phyloP scores from a whole-genome alignment of 2,113 vertebrate species.

The Corythaixoides concolor region DNA sequence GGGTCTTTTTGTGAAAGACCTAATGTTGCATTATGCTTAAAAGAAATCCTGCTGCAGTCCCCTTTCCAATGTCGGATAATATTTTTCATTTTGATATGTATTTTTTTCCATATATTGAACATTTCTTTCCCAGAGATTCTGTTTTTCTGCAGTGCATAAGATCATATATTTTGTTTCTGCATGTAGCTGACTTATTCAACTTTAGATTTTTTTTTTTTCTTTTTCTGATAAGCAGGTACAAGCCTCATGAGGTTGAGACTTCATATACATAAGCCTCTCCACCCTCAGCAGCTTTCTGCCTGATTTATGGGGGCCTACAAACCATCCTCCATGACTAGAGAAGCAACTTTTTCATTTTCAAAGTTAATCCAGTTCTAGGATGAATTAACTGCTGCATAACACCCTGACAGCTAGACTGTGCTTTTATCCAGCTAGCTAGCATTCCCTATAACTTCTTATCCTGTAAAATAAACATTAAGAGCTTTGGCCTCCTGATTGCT shows the following conservation, averaged over 20 bases:
- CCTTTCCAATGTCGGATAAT: background rate
- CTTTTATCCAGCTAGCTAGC: conserved; percentile 39
- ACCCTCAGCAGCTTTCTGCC: conserved; percentile 51
- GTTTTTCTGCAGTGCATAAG: conserved; percentile 20
- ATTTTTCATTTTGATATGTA: conserved; percentile 22
- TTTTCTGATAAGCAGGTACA: conserved; percentile 59
- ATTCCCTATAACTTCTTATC: conserved; percentile 31
- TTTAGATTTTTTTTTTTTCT: conserved; percentile 21
- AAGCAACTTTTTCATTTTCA: conserved; percentile 65
- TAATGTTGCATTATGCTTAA: background rate
- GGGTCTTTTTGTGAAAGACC: conserved; percentile 26
- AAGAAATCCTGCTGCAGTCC: conserved; percentile 28
- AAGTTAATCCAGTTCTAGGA: conserved; percentile 59
- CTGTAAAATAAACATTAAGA: conserved; percentile 62
- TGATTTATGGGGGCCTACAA: conserved; percentile 66
- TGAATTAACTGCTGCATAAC: conserved; percentile 56
- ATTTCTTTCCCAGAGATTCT: conserved; percentile 15
- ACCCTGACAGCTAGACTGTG: conserved; percentile 29
- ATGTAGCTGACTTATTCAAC: conserved; percentile 49
- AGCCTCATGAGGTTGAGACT: conserved; percentile 41
- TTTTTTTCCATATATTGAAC: background rate
- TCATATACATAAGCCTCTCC: conserved; percentile 63
- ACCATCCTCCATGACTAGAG: conserved; percentile 50
- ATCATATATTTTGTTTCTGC: conserved; percentile 60
- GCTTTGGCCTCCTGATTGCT: conserved; percentile 48